These are phyloP conservation scores for Daboia siamensis DNA, from an alignment of 2,113 vertebrate species.

Conservation along the genomic window DNA sequence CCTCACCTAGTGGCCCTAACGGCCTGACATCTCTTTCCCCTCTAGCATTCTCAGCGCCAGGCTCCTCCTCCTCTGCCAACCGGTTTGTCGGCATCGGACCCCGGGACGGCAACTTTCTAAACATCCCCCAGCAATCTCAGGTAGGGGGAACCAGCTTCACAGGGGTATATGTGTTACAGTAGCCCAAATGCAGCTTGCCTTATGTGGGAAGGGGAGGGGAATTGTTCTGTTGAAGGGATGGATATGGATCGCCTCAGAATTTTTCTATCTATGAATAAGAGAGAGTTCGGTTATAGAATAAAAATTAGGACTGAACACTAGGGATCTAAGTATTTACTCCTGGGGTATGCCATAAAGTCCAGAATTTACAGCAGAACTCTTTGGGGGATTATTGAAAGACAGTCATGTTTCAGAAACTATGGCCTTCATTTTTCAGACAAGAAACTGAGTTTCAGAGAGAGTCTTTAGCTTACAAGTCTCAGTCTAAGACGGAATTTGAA, in stretches of 20 bases:
- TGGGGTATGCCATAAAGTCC: neutral
- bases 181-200: neutral
- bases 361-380: neutral
- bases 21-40: constrained; percentile 33
- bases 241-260: neutral
- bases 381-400: too few relatives aligned
- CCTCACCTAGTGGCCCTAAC: constrained; percentile 42
- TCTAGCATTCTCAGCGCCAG: constrained; percentile 93
- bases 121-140: constrained; percentile 96
- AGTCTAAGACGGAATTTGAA: neutral
- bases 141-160: constrained; percentile 61
- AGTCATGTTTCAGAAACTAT: neutral
- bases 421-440: neutral
- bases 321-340: neutral
- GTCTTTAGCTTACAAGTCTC: neutral
- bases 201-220: neutral
- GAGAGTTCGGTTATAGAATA: neutral
- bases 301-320: neutral
- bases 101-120: constrained; percentile 99
- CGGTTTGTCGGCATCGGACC: constrained; percentile 99
- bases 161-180: neutral
- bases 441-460: neutral
- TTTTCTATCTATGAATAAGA: neutral
- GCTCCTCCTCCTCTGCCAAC: constrained; percentile 91
- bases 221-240: neutral